Percentiles rank a stretch among this genome's conserved stretches.
Conservation (phyloP, 2,113 vertebrate species). For the Melospiza melodia region DNA sequence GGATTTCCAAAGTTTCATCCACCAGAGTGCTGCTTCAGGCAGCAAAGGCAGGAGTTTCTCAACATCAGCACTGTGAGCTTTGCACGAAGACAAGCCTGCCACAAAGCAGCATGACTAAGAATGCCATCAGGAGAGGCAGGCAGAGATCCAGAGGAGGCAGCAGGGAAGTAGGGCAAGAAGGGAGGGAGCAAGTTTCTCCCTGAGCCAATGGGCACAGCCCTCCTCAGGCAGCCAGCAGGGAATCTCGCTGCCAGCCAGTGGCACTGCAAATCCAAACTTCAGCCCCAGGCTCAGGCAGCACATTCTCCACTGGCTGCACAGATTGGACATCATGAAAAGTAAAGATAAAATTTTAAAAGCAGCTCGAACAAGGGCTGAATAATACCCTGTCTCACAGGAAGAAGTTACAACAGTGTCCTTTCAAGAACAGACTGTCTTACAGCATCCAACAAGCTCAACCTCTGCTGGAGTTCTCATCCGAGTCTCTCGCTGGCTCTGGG, state of each 20-base stretch:
- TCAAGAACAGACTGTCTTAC: not conserved
- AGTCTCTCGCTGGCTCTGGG: rapidly evolving
- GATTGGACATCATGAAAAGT: not conserved
- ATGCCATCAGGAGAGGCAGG: not conserved
- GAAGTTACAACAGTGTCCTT: not conserved
- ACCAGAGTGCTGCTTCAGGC: not conserved
- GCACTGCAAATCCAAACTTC: not conserved
- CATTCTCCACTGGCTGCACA: not conserved
- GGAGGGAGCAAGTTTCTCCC: not conserved
- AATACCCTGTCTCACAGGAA: not conserved
- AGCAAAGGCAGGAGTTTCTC: not conserved
- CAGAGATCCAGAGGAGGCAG: not conserved
- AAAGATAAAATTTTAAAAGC: not conserved
- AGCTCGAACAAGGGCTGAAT: not conserved
- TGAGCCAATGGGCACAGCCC: not conserved
- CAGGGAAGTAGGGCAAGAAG: slow-evolving; percentile 5
- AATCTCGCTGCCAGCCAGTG: not conserved
- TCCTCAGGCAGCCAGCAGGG: not conserved
- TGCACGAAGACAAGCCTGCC: not conserved
- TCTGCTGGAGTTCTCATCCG: rapidly evolving
- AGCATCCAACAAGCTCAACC: not conserved
- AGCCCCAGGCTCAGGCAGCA: not conserved
- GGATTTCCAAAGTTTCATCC: not conserved
- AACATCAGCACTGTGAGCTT: not conserved
- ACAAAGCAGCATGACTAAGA: not conserved